Evolutionary conservation across 2,113 vertebrate genomes (phyloP), one percentile per base, ranked within the genome.

Genomic region (Saguinus midas): DNA sequence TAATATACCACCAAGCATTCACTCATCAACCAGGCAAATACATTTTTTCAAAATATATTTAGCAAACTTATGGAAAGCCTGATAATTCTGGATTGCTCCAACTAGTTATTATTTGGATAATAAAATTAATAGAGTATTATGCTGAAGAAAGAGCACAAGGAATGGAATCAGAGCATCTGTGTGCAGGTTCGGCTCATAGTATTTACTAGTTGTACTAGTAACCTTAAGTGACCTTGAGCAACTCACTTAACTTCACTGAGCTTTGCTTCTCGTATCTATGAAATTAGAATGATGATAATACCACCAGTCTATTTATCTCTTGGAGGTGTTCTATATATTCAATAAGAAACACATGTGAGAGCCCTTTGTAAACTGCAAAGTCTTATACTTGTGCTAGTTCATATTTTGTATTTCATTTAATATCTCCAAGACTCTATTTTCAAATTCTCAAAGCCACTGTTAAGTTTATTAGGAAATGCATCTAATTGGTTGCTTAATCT

Each of bases 351-450:
- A 70, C 18, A 75, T 3, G 2, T 37, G 37, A 68, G 90, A 85
- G 23, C 5, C 16, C n/a, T 83, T 75, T 27, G 6, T 13, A 52
- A 83, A 55, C 8, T 55, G 40, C 29, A 37, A 96, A 95, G 61
- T 61, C 55, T 88, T 75, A 92, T 58, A 92, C 13, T 25, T 50
- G 45, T 76, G 25, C 8, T 82, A 76, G 10, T 37, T 96, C 78
- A 80, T 72, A 85, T 76, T 85, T 79, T 85, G 66, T 45, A 78
- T 45, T 96, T 90, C 43, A 61, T 64, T 82, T 50, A 95, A 29
- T 86, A 11, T 95, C 68, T 35, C 68, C 27, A 70, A 96, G 52
- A 87, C 12, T 43, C 52, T 82, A 32, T 82, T 78, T 48, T 78
- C 55, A 90, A 55, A 72, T 48, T n/a, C 35, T 92, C 40, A 75